Conservation (phyloP, 1,140 invertebrate genomes). For the Tetraneura akinire region DNA sequence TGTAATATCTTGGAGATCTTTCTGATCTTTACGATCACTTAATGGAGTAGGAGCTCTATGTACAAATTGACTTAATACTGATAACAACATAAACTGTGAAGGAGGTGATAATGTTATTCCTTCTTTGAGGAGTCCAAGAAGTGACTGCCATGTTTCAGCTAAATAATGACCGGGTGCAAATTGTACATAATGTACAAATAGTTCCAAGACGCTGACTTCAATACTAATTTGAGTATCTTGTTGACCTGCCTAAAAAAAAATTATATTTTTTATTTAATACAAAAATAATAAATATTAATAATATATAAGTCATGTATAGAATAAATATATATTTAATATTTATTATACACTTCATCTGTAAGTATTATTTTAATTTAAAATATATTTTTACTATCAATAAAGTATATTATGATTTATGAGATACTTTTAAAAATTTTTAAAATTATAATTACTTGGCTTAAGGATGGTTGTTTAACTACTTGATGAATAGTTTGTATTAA, state of each 20-base stretch:
- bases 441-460: constrained; percentile 61
- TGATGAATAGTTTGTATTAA: constrained; percentile 82
- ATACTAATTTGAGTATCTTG: constrained; percentile 59
- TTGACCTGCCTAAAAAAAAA: constrained; percentile 29
- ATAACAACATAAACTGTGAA: constrained; percentile 79
- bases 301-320: no score
- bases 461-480: constrained; percentile 77
- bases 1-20: constrained; percentile 79
- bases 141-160: constrained; percentile 77
- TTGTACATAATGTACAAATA: constrained; percentile 75
- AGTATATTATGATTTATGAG: no score
- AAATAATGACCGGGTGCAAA: constrained; percentile 69
- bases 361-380: no score
- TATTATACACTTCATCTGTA: no score
- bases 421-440: no score
- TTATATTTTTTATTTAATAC: no score
- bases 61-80: constrained; percentile 84
- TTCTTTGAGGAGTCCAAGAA: constrained; percentile 81
- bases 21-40: constrained; percentile 80
- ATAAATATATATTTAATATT: no score
- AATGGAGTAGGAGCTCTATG: constrained; percentile 64
- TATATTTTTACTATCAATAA: no score
- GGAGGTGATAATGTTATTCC: constrained; percentile 67
- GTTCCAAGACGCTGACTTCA: constrained; percentile 68
- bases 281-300: no score